Evolutionary conservation across 2,797 vertebrate genomes (phyloP), one percentile per base, ranked within the genome.

Genomic region (Sebastolobus altivelis): DNA sequence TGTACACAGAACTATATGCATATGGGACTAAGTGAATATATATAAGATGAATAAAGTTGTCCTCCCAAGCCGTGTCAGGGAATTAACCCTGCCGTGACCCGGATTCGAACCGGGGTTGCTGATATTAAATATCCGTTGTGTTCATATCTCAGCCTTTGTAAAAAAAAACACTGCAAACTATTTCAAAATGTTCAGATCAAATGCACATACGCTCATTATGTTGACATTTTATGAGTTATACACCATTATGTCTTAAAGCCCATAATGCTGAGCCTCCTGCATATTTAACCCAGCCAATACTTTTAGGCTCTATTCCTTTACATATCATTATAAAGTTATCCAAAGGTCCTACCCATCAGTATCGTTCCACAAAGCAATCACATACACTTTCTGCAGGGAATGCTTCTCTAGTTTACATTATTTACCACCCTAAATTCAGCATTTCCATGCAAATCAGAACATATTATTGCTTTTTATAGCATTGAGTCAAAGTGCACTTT

Each of bases 401-500:
- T 56, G 40, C 12, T 70, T 6, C 18, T 27, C n/a, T 62, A 6
- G 33, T 80, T 37, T 65, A 8, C 6, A 33, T 43, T 43, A 4
- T 31, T 60, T 20, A 40, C n/a, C 8, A 46, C 6, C 43, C 16
- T 46, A 46, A 46, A 63, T 14, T 43, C 38, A 52, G n/a, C 20
- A 14, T 40, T 69, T 49, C 14, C 10, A 58, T 62, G 1, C 10
- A 58, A 7, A 29, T 29, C 8, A 14, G 7, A 49, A 1, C 4
- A n/a, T 58, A 75, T 65, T 65, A 69, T 84, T 65, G 52, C 67
- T 43, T 12, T 43, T 13, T 11, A 12, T 9, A 8, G 3, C 5
- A 8, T 1, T 38, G 22, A 83, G 71, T 74, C 82, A 83, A 79
- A 79, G 84, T 80, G 60, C 79, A 70, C 20, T 56, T 68, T 65